Evolutionary conservation across 2,113 vertebrate species (phyloP).

Genomic region (Nothoprocta perdicaria): DNA sequence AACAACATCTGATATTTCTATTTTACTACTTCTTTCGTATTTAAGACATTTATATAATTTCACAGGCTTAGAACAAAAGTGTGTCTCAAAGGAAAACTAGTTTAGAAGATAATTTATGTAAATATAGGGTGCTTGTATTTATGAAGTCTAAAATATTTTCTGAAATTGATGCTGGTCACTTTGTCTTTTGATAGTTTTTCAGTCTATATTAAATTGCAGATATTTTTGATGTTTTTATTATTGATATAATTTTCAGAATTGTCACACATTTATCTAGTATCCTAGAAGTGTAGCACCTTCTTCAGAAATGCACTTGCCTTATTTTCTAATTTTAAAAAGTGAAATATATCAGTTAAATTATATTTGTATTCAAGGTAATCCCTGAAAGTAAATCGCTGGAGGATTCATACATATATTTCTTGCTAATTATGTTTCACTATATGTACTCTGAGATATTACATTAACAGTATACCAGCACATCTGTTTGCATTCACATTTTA

Average conservation of each 20-base stretch:
- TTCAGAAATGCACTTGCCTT: slow-evolving; percentile 78
- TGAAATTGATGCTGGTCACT: slow-evolving; percentile 71
- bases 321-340: slow-evolving; percentile 76
- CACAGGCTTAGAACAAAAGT: slow-evolving; percentile 58
- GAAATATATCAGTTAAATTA: slow-evolving; percentile 74
- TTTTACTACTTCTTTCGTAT: slow-evolving; percentile 64
- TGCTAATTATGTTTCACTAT: slow-evolving; percentile 61
- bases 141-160: slow-evolving; percentile 76
- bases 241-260: slow-evolving; percentile 67
- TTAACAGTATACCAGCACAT: slow-evolving; percentile 62
- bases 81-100: slow-evolving; percentile 61
- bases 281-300: slow-evolving; percentile 72
- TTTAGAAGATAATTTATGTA: slow-evolving; percentile 74
- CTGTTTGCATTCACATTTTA: slow-evolving; percentile 62
- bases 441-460: slow-evolving; percentile 55
- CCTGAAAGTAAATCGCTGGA: slow-evolving; percentile 62
- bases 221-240: slow-evolving; percentile 75
- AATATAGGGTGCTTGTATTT: slow-evolving; percentile 76
- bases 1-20: slow-evolving; percentile 51
- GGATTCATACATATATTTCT: slow-evolving; percentile 61
- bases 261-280: slow-evolving; percentile 69
- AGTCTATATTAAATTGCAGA: slow-evolving; percentile 70
- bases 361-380: slow-evolving; percentile 78
- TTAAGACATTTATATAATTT: slow-evolving; percentile 71
- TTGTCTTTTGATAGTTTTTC: slow-evolving; percentile 77